Evolutionary conservation across 2,113 vertebrate species (phyloP).

Genomic region (Chloropsis cyanopogon): DNA sequence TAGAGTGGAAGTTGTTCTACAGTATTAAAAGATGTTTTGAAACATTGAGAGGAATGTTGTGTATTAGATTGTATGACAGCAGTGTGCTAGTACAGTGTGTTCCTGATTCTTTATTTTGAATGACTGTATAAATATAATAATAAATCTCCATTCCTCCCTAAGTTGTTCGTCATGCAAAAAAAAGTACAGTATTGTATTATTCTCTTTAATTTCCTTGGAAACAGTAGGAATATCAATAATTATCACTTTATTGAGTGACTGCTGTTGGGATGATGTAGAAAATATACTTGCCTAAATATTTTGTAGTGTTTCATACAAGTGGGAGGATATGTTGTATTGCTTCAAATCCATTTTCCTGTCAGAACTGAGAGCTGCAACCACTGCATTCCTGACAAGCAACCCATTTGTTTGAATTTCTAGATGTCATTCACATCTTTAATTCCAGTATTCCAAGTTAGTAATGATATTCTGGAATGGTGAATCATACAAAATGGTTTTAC

Average conservation of each 20-base stretch:
- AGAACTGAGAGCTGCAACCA: neutral
- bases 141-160: neutral
- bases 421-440: neutral
- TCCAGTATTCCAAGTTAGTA: neutral
- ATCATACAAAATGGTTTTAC: neutral
- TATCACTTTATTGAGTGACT: neutral
- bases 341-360: neutral
- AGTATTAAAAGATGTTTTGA: neutral
- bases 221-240: neutral
- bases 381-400: neutral
- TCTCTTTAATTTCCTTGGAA: neutral
- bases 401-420: neutral
- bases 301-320: neutral
- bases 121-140: neutral
- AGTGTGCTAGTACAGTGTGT: neutral
- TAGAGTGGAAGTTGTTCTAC: neutral
- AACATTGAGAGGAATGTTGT: neutral
- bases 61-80: neutral
- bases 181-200: neutral
- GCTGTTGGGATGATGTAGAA: neutral
- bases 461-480: neutral
- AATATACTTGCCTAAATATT: conserved; percentile 9
- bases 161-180: neutral
- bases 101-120: neutral
- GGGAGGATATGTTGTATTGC: neutral